Evolutionary conservation across 2,113 vertebrate species (phyloP), one percentile per base, ranked within the genome.

Genomic region (Oreochromis niloticus): DNA sequence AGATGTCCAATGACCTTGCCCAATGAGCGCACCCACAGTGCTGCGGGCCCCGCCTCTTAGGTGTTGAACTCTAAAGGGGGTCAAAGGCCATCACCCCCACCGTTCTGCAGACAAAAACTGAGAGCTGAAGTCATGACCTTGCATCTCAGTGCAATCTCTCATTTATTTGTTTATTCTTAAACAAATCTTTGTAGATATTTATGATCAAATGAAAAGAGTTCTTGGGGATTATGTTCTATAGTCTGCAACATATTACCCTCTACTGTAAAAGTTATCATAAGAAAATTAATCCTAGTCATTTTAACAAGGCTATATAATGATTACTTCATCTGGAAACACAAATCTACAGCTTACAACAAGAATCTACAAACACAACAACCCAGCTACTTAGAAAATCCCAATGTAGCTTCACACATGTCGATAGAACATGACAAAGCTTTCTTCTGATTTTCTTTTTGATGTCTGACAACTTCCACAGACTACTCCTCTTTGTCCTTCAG

Each of bases 1-100:
- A 87, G 87, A 89, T 88, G 89, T 89, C 85, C 90, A 54, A 83
- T 87, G 75, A 87, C 86, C 85, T 92, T 90, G 87, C 88, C 91
- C 94, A 93, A 91, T 93, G 84, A 92, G 83, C 73, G 14, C 24
- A 4, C 86, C 75, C 22, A 82, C 88, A 71, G 87, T 17, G 85
- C 71, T 36, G 55, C 4, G 6, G 30, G 30, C 17, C 82, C 82
- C 61, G 43, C 88, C 91, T 83, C 89, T 36, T 14, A 16, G 30
- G 79, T 3, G 9, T 48, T 14, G 14, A 75, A 41, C 82, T 84
- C 61, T 19, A 24, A 43, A 55, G 63, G 52, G 73, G 84, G 90
- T 90, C 87, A 94, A 85, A 95, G 90, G 90, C 92, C 41, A 30
- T 22, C 17, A 9, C 82, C 24, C 19, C 7, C 6, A 2, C 22